Evolutionary conservation across 2,888 invertebrate species (phyloP), one percentile per base, ranked within the genome.

Genomic region (Troides helena): DNA sequence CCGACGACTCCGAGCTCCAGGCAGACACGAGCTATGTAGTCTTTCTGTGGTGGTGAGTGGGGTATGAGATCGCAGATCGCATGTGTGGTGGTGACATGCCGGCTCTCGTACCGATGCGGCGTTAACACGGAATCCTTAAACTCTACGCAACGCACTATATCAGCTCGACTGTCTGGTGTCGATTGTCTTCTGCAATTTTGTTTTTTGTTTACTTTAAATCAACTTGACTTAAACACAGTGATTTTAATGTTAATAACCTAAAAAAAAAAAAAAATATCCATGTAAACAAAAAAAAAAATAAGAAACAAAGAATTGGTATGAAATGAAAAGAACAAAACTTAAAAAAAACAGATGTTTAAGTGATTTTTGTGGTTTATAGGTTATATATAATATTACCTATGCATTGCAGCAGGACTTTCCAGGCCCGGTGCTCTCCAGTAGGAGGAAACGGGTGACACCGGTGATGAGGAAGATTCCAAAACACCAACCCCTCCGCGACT

Each of bases 401-500:
- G 82, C 72, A 87, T 74, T 50, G 82, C 78, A n/a, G 84, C 79
- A 0, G 90, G 88, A 69, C 85, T 88, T 72, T 87, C 88, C 0
- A 88, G 78, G 0, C 82, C 82, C 0, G 88, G 86, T 21, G 88
- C 88, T 21, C 88, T 81, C 92, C 92, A 92, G 77, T 91, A 92
- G 1, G 88, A 85, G 53, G 86, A 74, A 60, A 83, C 81, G 0
- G 90, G 89, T 0, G 88, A 88, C 60, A 81, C 85, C n/a, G 85
- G 88, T 1, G 89, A 86, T 23, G 88, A 87, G 2, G 84, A 83
- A 2, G 82, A 83, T 67, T 89, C 88, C 69, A 86, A 75, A 23
- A 81, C 78, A 25, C 82, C 85, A 14, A 88, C 92, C 0, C 93
- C 94, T 1, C 94, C 93, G 62, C 95, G 93, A 79, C 95, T 95